Evolutionary conservation across 1,140 invertebrate species (phyloP).

Genomic region (Drosophila sechellia): DNA sequence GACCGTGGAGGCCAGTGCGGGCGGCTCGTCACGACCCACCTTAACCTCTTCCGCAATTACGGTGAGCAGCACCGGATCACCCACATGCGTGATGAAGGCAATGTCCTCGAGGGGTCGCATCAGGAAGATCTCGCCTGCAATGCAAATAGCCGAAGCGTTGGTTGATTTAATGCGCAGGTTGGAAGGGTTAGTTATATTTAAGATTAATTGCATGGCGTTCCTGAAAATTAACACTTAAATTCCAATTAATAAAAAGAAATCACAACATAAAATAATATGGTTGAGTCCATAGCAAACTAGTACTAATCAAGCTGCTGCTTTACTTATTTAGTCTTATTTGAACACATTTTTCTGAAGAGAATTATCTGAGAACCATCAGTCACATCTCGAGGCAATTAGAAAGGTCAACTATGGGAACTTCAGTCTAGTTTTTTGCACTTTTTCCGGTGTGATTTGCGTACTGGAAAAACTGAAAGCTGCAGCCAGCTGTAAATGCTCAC

Average conservation of each 20-base stretch:
- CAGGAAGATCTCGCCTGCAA: conserved; percentile 90
- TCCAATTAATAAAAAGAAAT: background rate
- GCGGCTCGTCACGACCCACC: conserved; percentile 88
- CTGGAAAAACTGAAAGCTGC: conserved; percentile 23
- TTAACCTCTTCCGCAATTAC: conserved; percentile 94
- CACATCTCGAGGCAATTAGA: conserved; percentile 15
- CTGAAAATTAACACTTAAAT: too few relatives aligned
- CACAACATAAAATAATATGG: too few relatives aligned
- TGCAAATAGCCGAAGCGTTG: conserved; percentile 3
- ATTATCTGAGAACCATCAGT: background rate
- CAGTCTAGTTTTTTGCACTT: conserved; percentile 9
- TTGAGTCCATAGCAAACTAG: too few relatives aligned
- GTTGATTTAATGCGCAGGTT: background rate
- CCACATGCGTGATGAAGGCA: conserved; percentile 90
- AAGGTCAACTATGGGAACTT: conserved; percentile 42
- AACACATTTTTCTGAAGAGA: too few relatives aligned
- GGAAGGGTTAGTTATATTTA: background rate
- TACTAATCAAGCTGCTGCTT: too few relatives aligned
- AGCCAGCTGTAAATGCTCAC: conserved; percentile 23
- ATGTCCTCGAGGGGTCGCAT: conserved; percentile 90
- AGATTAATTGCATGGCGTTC: too few relatives aligned
- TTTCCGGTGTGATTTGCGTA: conserved; percentile 30
- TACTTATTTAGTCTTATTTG: too few relatives aligned
- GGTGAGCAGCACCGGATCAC: conserved; percentile 91
- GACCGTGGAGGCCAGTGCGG: conserved; percentile 90